phyloP scores from a whole-genome alignment of 1,140 invertebrate species.

The Thalassaphorura encarpata region DNA sequence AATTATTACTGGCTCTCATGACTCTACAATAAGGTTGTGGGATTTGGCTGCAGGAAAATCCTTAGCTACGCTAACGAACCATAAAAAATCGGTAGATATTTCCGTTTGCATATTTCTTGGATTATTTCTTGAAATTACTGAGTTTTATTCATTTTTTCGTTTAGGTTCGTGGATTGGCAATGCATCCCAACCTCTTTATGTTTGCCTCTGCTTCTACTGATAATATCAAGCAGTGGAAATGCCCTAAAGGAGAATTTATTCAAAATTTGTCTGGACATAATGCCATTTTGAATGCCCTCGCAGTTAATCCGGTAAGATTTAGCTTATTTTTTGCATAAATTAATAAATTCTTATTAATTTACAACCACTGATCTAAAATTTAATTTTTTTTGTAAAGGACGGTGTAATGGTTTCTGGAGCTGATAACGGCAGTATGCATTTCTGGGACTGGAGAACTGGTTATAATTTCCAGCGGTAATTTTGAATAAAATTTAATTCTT shows the following conservation, averaged over 20 bases:
- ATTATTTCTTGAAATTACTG: too few species aligned
- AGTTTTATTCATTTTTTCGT: slow-evolving; percentile 28
- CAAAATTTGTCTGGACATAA: slow-evolving; percentile 97
- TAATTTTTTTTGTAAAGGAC: slow-evolving; percentile 43
- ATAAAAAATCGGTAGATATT: slow-evolving; percentile 87
- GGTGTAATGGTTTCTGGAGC: slow-evolving; percentile 95
- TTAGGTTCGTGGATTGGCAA: slow-evolving; percentile 38
- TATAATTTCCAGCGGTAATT: slow-evolving; percentile 88
- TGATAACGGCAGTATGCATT: slow-evolving; percentile 96
- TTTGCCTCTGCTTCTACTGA: slow-evolving; percentile 97
- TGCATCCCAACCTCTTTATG: slow-evolving; percentile 52
- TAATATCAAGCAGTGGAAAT: slow-evolving; percentile 99
- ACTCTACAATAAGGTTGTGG: slow-evolving; percentile 79
- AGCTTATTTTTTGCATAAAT: too few species aligned
- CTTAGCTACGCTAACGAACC: slow-evolving; percentile 90
- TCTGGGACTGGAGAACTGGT: slow-evolving; percentile 99
- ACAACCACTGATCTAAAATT: too few species aligned
- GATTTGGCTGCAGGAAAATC: slow-evolving; percentile 94
- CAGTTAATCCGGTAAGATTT: slow-evolving; percentile 57
- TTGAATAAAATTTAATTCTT: background rate
- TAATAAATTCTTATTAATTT: too few species aligned
- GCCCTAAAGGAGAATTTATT: slow-evolving; percentile 95
- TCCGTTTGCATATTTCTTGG: background rate
- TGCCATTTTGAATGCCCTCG: slow-evolving; percentile 93
- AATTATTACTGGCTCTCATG: slow-evolving; percentile 61